Conservation (phyloP, 53 echinoderm and acorn worm genomes). For the Holothuria scabra region DNA sequence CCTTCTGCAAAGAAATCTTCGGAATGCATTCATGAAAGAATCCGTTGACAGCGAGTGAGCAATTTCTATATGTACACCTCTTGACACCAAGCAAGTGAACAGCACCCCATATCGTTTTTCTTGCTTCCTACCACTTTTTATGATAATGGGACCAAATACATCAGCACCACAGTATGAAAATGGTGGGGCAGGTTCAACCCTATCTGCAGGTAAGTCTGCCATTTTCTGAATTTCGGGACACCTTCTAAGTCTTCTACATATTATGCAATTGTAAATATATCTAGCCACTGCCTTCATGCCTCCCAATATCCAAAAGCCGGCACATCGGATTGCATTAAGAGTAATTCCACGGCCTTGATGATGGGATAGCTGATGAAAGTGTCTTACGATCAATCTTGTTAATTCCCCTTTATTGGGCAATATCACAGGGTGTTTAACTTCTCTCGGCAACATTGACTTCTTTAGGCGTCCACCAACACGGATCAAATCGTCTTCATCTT, state of each 20-base stretch:
- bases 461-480: not conserved
- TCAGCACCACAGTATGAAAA: slow-evolving; percentile 43
- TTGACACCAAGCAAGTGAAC: slow-evolving; percentile 57
- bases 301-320: not conserved
- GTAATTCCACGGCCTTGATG: slow-evolving; percentile 47
- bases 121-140: slow-evolving; percentile 41
- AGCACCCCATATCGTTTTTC: slow-evolving; percentile 55
- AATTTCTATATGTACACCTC: slow-evolving; percentile 58
- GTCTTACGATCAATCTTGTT: no score
- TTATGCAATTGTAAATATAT: slow-evolving; percentile 38
- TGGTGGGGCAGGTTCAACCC: not conserved
- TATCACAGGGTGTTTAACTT: no score
- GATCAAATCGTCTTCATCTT: no score
- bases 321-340: slow-evolving; percentile 45
- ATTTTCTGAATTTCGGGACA: slow-evolving; percentile 19
- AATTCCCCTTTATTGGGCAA: no score
- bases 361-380: no score
- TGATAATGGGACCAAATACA: slow-evolving; percentile 36
- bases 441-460: not conserved
- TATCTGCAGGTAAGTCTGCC: slow-evolving; percentile 40
- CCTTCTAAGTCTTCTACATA: slow-evolving; percentile 29
- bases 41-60: slow-evolving; percentile 48
- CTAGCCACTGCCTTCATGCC: slow-evolving; percentile 31
- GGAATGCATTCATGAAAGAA: slow-evolving; percentile 59
- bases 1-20: slow-evolving; percentile 57